These are phyloP conservation scores for Mactromeris polynyma DNA, from an alignment of 2,888 invertebrate species.

Conservation along the genomic window DNA sequence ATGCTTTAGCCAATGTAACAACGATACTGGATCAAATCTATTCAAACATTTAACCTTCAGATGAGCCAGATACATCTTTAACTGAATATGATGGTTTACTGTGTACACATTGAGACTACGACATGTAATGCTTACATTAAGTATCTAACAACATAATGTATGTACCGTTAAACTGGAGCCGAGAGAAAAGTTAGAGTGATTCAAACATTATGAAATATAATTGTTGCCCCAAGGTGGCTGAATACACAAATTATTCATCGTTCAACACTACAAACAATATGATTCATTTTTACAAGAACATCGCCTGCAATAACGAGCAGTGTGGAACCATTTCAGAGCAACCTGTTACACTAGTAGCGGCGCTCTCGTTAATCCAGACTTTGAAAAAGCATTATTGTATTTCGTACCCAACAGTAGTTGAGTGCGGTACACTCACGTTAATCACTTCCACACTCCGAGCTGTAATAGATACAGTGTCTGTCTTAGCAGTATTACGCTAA, in stretches of 20 bases:
- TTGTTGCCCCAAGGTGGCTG: not conserved
- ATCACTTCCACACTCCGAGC: constrained; percentile 31
- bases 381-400: constrained; percentile 14
- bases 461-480: constrained; percentile 43
- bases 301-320: constrained; percentile 11
- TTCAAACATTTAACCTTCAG: too few relatives aligned
- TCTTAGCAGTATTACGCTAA: constrained; percentile 22
- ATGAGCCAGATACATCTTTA: too few relatives aligned
- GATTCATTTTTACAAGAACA: not conserved
- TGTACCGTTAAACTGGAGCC: too few relatives aligned
- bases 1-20: too few relatives aligned
- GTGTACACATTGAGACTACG: too few relatives aligned
- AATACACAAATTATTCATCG: too few relatives aligned
- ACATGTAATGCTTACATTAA: too few relatives aligned
- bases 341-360: constrained; percentile 21
- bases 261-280: not conserved
- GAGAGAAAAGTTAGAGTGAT: not conserved
- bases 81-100: too few relatives aligned
- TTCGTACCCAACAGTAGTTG: constrained; percentile 19
- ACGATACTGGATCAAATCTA: too few relatives aligned
- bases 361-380: constrained; percentile 31
- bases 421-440: constrained; percentile 21
- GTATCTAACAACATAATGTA: too few relatives aligned
- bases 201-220: not conserved
- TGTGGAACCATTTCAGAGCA: not conserved